Evolutionary conservation across 1,140 invertebrate species (phyloP), one percentile per base, ranked within the genome.

Genomic region (Oncopeltus fasciatus): DNA sequence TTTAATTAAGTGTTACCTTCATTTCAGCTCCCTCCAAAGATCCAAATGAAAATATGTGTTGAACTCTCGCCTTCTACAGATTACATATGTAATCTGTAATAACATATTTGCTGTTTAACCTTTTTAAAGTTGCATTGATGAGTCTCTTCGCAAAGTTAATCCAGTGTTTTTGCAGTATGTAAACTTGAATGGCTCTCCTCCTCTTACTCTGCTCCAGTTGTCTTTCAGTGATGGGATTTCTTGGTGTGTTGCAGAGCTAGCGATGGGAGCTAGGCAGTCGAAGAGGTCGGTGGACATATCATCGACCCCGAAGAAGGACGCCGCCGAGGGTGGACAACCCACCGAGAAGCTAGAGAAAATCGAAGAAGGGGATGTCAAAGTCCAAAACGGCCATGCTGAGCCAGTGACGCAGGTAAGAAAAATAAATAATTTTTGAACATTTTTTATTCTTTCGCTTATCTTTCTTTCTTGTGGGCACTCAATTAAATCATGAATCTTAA

Each of bases 201-300:
- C 11, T 49, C 47, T 53, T 27, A 24, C 26, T 27, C n/a, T n/a
- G n/a, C n/a, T n/a, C n/a, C n/a, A n/a, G n/a, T n/a, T n/a, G n/a
- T n/a, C n/a, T n/a, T n/a, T n/a, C n/a, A n/a, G n/a, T n/a, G n/a
- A n/a, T 8, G 46, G 5, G 46, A n/a, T n/a, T n/a, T n/a, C n/a
- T n/a, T n/a, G n/a, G n/a, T n/a, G n/a, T n/a, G n/a, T n/a, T 59
- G 0, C 16, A 26, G 57, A 59, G 57, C 57, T 18, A 43, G 57
- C 46, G 57, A 88, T 89, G 86, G 87, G 87, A 76, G 85, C 82
- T 73, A 82, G 82, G 77, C 86, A 88, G 76, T 88, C 86, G 74
- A 89, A 86, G 75, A 82, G 86, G 76, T 88, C 86, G 67, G 85
- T 88, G 70, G 86, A 89, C 71, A 88, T 89, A 74, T 84, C 83